phyloP scores from a whole-genome alignment of 1,140 invertebrate genomes.

The Brachystomella parvula region DNA sequence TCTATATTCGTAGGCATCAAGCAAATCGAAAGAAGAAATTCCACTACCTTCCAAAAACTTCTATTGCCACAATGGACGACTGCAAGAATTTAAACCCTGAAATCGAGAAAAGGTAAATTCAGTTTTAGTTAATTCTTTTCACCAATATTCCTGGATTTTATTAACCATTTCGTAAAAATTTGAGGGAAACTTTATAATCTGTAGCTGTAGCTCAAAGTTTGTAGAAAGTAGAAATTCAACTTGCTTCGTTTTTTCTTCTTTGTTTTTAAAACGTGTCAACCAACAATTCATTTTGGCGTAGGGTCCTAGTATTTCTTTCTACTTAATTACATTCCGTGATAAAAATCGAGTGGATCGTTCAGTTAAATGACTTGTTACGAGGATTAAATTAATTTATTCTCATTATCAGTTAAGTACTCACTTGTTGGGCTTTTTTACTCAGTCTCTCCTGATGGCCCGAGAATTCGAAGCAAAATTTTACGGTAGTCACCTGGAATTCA shows the following conservation, averaged over 20 bases:
- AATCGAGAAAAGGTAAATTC: conserved; percentile 11
- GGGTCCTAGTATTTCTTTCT: neutral
- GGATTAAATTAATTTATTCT: neutral
- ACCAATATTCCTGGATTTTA: neutral
- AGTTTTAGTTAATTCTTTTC: neutral
- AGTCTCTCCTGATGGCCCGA: neutral
- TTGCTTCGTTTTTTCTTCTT: neutral
- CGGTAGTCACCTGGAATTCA: conserved; percentile 11
- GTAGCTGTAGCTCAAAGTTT: neutral
- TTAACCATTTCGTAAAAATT: neutral
- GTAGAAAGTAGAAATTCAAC: neutral
- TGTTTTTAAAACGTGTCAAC: too few species aligned
- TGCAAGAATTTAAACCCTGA: conserved; percentile 26
- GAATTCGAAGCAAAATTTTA: conserved; percentile 38
- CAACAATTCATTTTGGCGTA: too few species aligned
- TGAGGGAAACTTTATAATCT: neutral
- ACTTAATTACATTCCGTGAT: conserved; percentile 7
- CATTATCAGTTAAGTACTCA: neutral
- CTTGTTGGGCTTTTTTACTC: neutral
- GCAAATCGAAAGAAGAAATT: conserved; percentile 22
- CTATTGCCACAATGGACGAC: conserved; percentile 32
- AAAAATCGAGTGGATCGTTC: neutral
- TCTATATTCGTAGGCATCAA: conserved; percentile 14
- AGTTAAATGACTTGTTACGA: neutral
- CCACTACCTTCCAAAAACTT: conserved; percentile 27